These are phyloP conservation scores for Tuta absoluta DNA, from an alignment of 2,888 invertebrate species.

Conservation along the genomic window DNA sequence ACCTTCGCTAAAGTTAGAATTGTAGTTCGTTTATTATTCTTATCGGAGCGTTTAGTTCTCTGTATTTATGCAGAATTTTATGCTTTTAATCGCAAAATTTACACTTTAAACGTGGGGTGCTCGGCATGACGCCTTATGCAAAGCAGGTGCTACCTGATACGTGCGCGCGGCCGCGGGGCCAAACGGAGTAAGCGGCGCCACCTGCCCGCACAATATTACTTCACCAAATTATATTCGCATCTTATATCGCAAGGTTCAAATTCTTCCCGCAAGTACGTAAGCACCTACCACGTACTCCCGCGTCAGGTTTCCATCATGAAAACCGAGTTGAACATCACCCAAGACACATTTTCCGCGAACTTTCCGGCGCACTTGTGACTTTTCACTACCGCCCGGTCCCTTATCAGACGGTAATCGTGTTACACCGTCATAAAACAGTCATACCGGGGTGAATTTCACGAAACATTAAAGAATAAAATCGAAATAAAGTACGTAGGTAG, in stretches of 20 bases:
- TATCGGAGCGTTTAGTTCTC: constrained; percentile 62
- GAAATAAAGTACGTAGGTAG: constrained; percentile 60
- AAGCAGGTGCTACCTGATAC: constrained; percentile 81
- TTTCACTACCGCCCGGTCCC: constrained; percentile 38
- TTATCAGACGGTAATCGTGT: constrained; percentile 67
- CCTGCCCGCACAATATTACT: constrained; percentile 43
- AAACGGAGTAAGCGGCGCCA: constrained; percentile 51
- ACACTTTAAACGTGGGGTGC: constrained; percentile 73
- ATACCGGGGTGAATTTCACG: constrained; percentile 63
- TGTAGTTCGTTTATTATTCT: constrained; percentile 60
- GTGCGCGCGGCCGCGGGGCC: constrained; percentile 49
- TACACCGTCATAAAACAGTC: constrained; percentile 70
- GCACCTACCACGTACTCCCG: constrained; percentile 25
- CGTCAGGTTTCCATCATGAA: constrained; percentile 15
- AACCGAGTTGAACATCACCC: constrained; percentile 15
- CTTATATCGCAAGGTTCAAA: constrained; percentile 36
- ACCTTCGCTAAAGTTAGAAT: constrained; percentile 53
- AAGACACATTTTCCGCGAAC: constrained; percentile 38
- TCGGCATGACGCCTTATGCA: constrained; percentile 79
- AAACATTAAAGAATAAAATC: constrained; percentile 62
- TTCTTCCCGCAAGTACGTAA: constrained; percentile 34
- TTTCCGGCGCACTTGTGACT: constrained; percentile 44
- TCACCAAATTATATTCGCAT: constrained; percentile 36
- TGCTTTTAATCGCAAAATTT: constrained; percentile 77
- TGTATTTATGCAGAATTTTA: constrained; percentile 69